Evolutionary conservation across 2,113 vertebrate species (phyloP).

Genomic region (Aleadryas rufinucha): DNA sequence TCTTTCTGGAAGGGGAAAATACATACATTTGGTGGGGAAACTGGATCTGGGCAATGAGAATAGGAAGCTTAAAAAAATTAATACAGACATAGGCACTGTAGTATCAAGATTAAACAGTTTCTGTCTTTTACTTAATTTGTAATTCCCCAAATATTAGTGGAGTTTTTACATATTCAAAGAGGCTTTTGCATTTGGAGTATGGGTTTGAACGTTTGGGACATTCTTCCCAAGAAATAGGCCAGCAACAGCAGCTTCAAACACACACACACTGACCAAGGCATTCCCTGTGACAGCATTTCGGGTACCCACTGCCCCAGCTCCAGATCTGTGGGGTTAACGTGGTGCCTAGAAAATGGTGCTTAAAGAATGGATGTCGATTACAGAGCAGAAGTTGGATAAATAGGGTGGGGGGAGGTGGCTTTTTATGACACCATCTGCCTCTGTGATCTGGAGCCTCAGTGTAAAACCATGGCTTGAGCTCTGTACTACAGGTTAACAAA

Average conservation of each 20-base stretch:
- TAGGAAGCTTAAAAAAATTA: background rate
- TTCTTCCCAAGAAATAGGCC: background rate
- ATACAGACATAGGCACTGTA: background rate
- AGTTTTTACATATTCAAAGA: background rate
- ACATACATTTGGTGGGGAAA: background rate
- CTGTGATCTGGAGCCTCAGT: constrained; percentile 2
- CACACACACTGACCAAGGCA: rapidly evolving
- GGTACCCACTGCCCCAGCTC: background rate
- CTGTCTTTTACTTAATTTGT: background rate
- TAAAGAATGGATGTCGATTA: background rate
- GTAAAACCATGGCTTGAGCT: constrained; percentile 9
- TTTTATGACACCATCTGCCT: constrained; percentile 62
- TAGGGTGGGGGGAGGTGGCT: background rate
- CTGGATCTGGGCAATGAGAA: background rate
- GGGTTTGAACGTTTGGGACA: background rate
- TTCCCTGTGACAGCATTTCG: background rate
- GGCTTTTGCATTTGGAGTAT: background rate
- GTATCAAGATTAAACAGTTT: background rate
- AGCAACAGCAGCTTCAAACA: background rate
- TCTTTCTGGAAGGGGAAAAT: background rate
- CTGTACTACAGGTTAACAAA: constrained; percentile 23
- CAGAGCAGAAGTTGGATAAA: constrained; percentile 8
- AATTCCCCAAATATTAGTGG: background rate
- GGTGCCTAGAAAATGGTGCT: background rate
- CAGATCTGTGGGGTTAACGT: background rate